phyloP scores from a whole-genome alignment of 1,140 invertebrate genomes.

The Wiebesia pumilae region DNA sequence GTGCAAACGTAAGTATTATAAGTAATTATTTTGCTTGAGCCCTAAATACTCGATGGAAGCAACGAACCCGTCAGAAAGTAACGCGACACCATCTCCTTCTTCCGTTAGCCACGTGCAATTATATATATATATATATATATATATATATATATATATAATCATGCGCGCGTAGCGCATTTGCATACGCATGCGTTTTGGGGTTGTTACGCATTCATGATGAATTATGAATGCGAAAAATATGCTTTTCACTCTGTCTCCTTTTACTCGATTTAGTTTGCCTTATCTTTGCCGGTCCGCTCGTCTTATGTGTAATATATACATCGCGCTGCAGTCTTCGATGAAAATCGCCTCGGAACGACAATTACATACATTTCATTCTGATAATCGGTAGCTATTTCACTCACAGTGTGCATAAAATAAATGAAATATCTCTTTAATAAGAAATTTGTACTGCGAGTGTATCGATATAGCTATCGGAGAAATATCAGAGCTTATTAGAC shows the following conservation, averaged over 20 bases:
- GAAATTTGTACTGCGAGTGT: slow-evolving; percentile 7
- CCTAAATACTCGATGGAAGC: background rate
- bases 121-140: background rate
- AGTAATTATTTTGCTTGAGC: background rate
- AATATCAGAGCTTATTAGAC: too few relatives aligned
- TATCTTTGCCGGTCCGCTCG: background rate
- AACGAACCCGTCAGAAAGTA: background rate
- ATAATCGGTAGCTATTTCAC: background rate
- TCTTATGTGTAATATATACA: background rate
- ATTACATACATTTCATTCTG: background rate
- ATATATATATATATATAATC: background rate
- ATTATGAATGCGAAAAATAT: slow-evolving; percentile 18
- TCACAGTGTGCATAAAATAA: background rate
- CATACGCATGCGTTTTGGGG: background rate
- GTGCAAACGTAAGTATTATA: background rate
- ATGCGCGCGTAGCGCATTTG: background rate
- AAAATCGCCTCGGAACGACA: background rate
- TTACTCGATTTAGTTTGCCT: background rate
- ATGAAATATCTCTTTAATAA: background rate
- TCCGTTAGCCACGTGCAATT: background rate
- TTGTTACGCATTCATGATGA: background rate
- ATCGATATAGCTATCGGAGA: too few relatives aligned
- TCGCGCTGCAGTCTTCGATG: background rate
- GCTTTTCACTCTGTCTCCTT: background rate
- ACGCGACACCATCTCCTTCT: slow-evolving; percentile 8